Evolutionary conservation across 2,888 invertebrate genomes (phyloP).

Genomic region (Fragum fragum): DNA sequence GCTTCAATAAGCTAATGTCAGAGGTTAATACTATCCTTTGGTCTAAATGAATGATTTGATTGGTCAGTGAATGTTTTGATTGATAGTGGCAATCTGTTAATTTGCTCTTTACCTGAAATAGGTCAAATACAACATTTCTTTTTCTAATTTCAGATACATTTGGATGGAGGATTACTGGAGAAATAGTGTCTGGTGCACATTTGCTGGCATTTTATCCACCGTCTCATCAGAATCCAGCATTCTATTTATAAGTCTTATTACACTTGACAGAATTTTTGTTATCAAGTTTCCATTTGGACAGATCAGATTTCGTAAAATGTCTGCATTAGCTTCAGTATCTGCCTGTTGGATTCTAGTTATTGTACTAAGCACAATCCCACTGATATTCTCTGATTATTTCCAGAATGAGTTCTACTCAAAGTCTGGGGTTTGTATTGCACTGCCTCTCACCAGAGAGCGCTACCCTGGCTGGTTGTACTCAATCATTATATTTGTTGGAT

Average conservation of each 20-base stretch:
- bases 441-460: constrained; percentile 82
- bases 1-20: too few species aligned
- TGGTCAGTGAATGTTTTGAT: too few species aligned
- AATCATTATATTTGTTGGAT: constrained; percentile 80
- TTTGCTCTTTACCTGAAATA: too few species aligned
- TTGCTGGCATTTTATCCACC: constrained; percentile 69
- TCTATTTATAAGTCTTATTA: constrained; percentile 89
- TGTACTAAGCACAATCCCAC: constrained; percentile 78
- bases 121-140: too few species aligned
- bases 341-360: constrained; percentile 77
- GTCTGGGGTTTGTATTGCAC: constrained; percentile 82
- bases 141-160: constrained; percentile 12
- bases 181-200: constrained; percentile 61
- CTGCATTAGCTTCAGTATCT: constrained; percentile 64
- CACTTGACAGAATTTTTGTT: constrained; percentile 90
- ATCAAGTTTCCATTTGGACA: constrained; percentile 89
- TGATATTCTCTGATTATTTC: constrained; percentile 80
- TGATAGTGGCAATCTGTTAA: too few species aligned
- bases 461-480: constrained; percentile 85
- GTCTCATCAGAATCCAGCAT: constrained; percentile 90
- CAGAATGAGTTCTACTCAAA: constrained; percentile 80
- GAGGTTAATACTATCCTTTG: too few species aligned
- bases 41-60: too few species aligned
- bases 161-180: constrained; percentile 60
- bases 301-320: constrained; percentile 65